These are phyloP conservation scores for Diorhabda elongata DNA, from an alignment of 1,140 invertebrate genomes.

Conservation along the genomic window DNA sequence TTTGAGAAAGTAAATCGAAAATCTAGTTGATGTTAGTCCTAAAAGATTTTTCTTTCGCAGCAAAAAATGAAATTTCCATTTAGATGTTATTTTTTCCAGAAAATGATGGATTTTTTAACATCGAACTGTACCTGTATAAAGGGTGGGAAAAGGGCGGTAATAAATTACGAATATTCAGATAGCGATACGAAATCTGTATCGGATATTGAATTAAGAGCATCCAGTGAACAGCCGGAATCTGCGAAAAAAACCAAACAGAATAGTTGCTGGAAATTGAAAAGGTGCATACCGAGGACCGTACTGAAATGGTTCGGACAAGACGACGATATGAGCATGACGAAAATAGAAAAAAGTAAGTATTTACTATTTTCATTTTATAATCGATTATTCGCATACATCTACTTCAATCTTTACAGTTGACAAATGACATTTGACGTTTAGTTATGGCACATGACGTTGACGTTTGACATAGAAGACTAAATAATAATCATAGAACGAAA, in stretches of 20 bases:
- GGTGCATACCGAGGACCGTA: conserved; percentile 32
- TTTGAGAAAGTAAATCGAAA: background rate
- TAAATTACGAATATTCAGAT: conserved; percentile 28
- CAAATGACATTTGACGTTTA: no score
- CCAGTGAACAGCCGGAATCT: conserved; percentile 13
- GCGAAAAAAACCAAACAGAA: conserved; percentile 17
- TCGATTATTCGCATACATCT: no score
- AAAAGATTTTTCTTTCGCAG: background rate
- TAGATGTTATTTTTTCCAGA: conserved; percentile 5
- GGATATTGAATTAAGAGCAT: conserved; percentile 17
- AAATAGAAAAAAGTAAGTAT: conserved; percentile 65
- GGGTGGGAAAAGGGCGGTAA: conserved; percentile 22
- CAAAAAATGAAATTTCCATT: background rate
- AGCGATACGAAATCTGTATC: conserved; percentile 28
- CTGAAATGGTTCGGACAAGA: conserved; percentile 35
- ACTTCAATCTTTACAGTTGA: no score
- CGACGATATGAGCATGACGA: conserved; percentile 61
- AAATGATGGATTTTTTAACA: conserved; percentile 17
- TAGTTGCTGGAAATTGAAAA: conserved; percentile 24
- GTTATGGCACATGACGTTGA: no score
- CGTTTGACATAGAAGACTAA: no score
- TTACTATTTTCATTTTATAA: background rate
- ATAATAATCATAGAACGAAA: no score
- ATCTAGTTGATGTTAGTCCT: background rate
- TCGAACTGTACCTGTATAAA: conserved; percentile 29